These are phyloP conservation scores for Laspeyria flexula DNA, from an alignment of 2,888 invertebrate species.

Conservation along the genomic window DNA sequence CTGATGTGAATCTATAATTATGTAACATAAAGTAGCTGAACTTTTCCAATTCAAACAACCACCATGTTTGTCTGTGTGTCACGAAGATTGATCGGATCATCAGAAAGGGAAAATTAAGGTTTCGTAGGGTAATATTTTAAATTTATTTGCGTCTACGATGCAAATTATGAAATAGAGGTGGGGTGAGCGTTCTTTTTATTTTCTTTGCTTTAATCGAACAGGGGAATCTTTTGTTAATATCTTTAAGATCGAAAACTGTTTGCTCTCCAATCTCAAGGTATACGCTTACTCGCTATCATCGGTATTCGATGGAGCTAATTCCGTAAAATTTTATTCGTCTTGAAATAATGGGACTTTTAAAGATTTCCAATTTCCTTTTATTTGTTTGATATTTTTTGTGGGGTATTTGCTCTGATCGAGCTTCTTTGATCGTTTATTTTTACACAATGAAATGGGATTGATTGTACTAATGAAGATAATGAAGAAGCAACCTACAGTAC, in stretches of 20 bases:
- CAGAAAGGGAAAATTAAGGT: slow-evolving; percentile 76
- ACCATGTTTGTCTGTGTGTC: slow-evolving; percentile 37
- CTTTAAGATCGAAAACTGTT: slow-evolving; percentile 66
- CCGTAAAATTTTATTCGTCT: slow-evolving; percentile 43
- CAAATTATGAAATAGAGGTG: slow-evolving; percentile 84
- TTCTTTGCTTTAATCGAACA: slow-evolving; percentile 75
- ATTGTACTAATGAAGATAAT: not conserved
- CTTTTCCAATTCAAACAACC: slow-evolving; percentile 37
- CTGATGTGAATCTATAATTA: slow-evolving; percentile 33
- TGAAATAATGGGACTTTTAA: slow-evolving; percentile 39
- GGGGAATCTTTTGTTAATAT: slow-evolving; percentile 75
- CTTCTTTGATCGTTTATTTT: slow-evolving; percentile 35
- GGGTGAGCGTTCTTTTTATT: slow-evolving; percentile 65
- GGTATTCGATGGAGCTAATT: slow-evolving; percentile 44
- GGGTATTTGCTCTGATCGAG: slow-evolving; percentile 29
- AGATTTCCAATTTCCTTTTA: slow-evolving; percentile 42
- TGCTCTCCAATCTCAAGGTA: slow-evolving; percentile 59
- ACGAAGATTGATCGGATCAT: slow-evolving; percentile 70
- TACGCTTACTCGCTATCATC: slow-evolving; percentile 38
- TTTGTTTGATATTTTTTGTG: slow-evolving; percentile 42
- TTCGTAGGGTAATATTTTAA: slow-evolving; percentile 78
- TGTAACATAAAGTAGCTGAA: slow-evolving; percentile 26
- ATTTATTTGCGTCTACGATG: slow-evolving; percentile 84
- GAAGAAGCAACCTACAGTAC: too few relatives aligned
- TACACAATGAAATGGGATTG: not conserved